Conservation (phyloP, 2,113 vertebrate genomes). For the Fulica atra region DNA sequence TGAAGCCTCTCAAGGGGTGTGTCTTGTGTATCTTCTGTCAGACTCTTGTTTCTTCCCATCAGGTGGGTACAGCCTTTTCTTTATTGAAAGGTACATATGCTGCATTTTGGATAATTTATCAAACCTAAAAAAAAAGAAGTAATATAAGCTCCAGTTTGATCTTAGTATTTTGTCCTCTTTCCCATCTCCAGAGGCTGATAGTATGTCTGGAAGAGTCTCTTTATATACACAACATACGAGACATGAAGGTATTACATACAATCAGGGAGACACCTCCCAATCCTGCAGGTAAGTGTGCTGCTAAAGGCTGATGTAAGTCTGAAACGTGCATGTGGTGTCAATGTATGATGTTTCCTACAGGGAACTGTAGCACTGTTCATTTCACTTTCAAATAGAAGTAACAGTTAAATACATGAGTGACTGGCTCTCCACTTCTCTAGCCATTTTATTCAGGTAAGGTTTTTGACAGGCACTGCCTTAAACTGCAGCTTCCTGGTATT, state of each 20-base stretch:
- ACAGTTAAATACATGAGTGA: background rate
- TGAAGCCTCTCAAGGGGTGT: background rate
- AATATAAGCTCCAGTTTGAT: background rate
- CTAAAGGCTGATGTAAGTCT: background rate
- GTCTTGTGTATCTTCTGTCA: background rate
- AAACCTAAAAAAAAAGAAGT: too few species aligned
- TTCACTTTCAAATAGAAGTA: background rate
- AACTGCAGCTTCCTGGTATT: background rate
- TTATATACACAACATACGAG: slow-evolving; percentile 98
- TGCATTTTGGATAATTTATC: background rate
- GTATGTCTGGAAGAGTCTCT: slow-evolving; percentile 98
- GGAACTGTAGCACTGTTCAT: background rate
- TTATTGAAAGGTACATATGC: background rate
- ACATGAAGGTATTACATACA: slow-evolving; percentile 99
- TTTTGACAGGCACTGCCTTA: background rate
- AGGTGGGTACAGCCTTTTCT: background rate
- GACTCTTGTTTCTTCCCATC: background rate
- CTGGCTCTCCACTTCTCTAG: too few species aligned
- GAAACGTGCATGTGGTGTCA: background rate
- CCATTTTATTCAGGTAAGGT: background rate
- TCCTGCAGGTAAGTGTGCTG: slow-evolving; percentile 81
- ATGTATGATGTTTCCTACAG: background rate
- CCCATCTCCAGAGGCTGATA: slow-evolving; percentile 87
- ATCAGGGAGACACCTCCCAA: slow-evolving; percentile 98
- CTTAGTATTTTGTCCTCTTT: background rate